Evolutionary conservation across 2,113 vertebrate species (phyloP).

Genomic region (Ictidomys tridecemlineatus): DNA sequence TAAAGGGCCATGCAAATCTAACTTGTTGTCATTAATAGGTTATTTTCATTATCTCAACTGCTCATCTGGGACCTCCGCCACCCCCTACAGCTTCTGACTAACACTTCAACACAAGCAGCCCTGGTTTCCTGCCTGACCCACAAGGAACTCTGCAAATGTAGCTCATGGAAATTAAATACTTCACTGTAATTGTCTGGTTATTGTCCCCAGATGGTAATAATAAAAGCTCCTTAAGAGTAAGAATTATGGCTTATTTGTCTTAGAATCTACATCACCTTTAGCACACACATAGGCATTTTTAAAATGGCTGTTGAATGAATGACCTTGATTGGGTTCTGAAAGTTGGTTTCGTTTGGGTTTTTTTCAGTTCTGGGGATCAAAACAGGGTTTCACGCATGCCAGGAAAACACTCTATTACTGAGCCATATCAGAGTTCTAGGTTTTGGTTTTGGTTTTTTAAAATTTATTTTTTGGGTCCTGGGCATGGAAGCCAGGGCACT

Average conservation of each 20-base stretch:
- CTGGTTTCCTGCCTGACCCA: background rate
- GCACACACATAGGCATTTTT: background rate
- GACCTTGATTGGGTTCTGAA: background rate
- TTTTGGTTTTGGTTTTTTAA: no score
- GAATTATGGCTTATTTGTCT: background rate
- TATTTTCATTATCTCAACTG: background rate
- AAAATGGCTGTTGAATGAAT: constrained; percentile 11
- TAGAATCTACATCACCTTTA: background rate
- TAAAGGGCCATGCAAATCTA: background rate
- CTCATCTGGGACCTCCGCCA: background rate
- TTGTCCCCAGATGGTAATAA: background rate
- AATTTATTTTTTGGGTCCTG: background rate
- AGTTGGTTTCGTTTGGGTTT: no score
- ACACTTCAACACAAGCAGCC: background rate
- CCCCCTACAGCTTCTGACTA: background rate
- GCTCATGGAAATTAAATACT: background rate
- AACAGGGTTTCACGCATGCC: background rate
- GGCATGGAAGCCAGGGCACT: background rate
- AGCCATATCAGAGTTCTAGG: no score
- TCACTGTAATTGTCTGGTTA: background rate
- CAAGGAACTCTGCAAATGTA: background rate
- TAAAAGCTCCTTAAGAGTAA: background rate
- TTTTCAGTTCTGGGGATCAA: no score
- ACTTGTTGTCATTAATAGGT: background rate
- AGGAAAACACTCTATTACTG: no score